Base-by-base conservation (phyloP, 2,888 invertebrate species). In the Platynereis dumerilii region DNA sequence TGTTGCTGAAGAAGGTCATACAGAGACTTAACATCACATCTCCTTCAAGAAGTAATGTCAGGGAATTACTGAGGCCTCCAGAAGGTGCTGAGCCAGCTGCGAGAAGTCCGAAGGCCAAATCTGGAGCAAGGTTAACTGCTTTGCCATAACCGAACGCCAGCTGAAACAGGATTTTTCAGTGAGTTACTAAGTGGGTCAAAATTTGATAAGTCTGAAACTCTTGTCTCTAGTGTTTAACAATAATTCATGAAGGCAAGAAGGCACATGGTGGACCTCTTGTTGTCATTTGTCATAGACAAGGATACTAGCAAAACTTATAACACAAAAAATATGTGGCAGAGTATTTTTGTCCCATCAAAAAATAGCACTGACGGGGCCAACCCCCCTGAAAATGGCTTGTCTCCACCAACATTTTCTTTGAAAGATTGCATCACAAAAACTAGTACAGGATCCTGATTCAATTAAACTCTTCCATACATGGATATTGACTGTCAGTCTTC, bases 41-140 rank as follows among this genome's bases (percentile, higher is more conserved):
- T 7, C 61, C 61, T 12, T 55, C 61, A 29, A 55, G 42, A 26
- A 61, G 55, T 7, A 61, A 15, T 7, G 61, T 61, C 34, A 44
- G 54, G 20, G 54, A 34, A 27, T 61, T 61, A 26, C 61, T 61
- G 45, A 34, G 55, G 1, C 61, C 61, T 20, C 61, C 61, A 2
- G 45, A 44, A 42, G 61, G 61, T 26, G 26, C 27, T 1, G 55
- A 24, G 1, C 61, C 61, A 10, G 22, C 24, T 5, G 61, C 55
- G 39, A 61, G 39, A 26, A 61, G 55, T 2, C 61, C 61, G 20
- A 61, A 61, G 1, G 61, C 54, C 24, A 61, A 26, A 2, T 52
- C 27, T 12, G 54, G 39, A 1, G 74, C 71, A 59, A 80, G 72
- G 3, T 66, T 48, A 1, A 66, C 24, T 22, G 53, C 52, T 2